Base-by-base conservation (phyloP, 2,113 vertebrate species). In the Falco punctatus region DNA sequence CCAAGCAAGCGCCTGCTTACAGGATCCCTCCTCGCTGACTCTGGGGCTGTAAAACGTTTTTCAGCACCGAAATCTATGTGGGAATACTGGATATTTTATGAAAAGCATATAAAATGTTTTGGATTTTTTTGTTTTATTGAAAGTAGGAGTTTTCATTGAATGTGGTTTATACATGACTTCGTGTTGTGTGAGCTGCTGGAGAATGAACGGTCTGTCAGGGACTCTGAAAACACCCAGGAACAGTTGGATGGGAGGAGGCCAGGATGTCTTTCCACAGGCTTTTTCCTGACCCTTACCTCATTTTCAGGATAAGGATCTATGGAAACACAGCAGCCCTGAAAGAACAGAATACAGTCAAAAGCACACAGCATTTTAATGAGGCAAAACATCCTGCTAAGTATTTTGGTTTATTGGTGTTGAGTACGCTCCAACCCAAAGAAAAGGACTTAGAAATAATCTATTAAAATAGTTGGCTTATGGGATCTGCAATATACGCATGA, bases 311-410 rank as follows among this genome's bases (percentile, higher is more conserved):
- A 61, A 89, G 35, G 61, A 48, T 94, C 65, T 79, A 18, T 48
- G 52, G 78, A 89, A 89, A 89, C 35, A 72, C 51, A 59, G 24
- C 65, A 82, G 61, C 52, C 38, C 15, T 74, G 16, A 64, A 70
- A 91, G 70, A 75, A 46, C 12, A 59, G 42, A 52, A 49, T 8
- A 38, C 10, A 67, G 48, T 46, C 78, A 85, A 91, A 95, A 93
- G 35, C 85, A 90, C 62, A 51, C 69, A 80, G 79, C 54, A 73
- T 92, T 96, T 93, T 93, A 96, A 95, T 28, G 78, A 96, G 58
- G 81, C 51, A 91, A 94, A 96, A 59, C 87, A 80, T 95, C 74
- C 93, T 54, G 58, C 81, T 72, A 93, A 77, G 62, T 73, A 73
- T 91, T 84, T 54, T 1, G 10, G 69, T 91, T 95, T 94, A 82